These are phyloP conservation scores for Numida meleagris DNA, from an alignment of 2,113 vertebrate species.

Conservation along the genomic window DNA sequence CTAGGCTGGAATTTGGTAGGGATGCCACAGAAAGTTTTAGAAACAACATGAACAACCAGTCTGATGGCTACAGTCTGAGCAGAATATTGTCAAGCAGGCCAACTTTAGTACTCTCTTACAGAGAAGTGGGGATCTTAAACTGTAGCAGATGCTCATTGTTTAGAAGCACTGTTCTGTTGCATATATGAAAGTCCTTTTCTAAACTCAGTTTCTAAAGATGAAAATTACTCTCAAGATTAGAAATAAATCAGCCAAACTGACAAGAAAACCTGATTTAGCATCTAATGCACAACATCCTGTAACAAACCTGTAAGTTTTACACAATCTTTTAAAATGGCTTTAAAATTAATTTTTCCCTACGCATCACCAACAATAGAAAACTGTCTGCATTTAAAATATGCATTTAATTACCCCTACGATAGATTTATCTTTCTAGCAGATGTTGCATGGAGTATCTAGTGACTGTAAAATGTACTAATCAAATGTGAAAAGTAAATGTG, in stretches of 20 bases:
- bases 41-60: background rate
- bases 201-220: background rate
- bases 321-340: conserved; percentile 54
- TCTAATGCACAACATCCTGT: conserved; percentile 24
- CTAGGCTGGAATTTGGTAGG: background rate
- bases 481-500: conserved; percentile 3
- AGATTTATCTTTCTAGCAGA: conserved; percentile 67
- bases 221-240: conserved; percentile 6
- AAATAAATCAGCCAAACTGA: background rate
- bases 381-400: conserved; percentile 66
- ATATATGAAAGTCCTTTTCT: background rate
- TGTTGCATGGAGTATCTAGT: conserved; percentile 49
- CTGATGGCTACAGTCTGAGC: background rate
- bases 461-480: conserved; percentile 40
- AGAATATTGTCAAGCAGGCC: background rate
- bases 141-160: conserved; percentile 14
- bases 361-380: conserved; percentile 46
- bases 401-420: conserved; percentile 70
- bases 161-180: background rate
- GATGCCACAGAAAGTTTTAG: background rate
- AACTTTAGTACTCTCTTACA: background rate
- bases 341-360: conserved; percentile 51
- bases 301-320: conserved; percentile 43
- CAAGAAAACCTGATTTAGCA: background rate
- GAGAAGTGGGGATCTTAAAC: background rate